Conservation (phyloP, 1,140 invertebrate genomes). For the Bombus confusus region DNA sequence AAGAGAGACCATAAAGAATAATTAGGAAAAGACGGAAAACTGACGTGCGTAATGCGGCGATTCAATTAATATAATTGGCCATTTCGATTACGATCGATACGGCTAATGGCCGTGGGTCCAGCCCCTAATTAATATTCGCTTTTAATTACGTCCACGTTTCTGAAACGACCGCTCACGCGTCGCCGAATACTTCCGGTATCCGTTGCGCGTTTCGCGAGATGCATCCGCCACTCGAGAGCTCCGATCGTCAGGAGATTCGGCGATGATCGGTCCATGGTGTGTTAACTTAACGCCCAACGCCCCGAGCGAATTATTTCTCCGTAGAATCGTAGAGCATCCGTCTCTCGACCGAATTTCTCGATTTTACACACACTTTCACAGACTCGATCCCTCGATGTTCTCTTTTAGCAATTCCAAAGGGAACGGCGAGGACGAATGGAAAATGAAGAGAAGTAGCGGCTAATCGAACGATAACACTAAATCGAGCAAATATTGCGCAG, state of each 20-base stretch:
- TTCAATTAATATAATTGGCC: slow-evolving; percentile 27
- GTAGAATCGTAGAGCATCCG: too few species aligned
- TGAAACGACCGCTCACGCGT: slow-evolving; percentile 9
- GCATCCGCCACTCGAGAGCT: neutral
- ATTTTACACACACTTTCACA: too few species aligned
- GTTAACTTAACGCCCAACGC: too few species aligned
- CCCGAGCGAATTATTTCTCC: neutral
- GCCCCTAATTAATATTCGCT: slow-evolving; percentile 39
- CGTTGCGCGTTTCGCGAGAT: neutral
- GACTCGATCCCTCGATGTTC: neutral
- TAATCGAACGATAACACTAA: slow-evolving; percentile 6
- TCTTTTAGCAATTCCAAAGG: neutral
- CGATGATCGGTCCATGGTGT: neutral
- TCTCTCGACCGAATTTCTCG: too few species aligned
- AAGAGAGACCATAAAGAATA: neutral
- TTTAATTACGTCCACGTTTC: slow-evolving; percentile 24
- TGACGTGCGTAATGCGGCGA: neutral
- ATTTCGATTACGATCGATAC: slow-evolving; percentile 33
- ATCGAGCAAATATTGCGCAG: neutral
- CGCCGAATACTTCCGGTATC: neutral
- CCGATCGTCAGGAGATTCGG: neutral
- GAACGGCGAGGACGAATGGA: neutral
- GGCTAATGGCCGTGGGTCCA: neutral
- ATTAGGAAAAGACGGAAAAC: neutral
- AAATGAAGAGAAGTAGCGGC: neutral